Percentiles rank a stretch among this genome's conserved stretches.
These are phyloP conservation scores for Gonioctena quinquepunctata DNA, from an alignment of 1,140 invertebrate genomes.

Conservation along the genomic window DNA sequence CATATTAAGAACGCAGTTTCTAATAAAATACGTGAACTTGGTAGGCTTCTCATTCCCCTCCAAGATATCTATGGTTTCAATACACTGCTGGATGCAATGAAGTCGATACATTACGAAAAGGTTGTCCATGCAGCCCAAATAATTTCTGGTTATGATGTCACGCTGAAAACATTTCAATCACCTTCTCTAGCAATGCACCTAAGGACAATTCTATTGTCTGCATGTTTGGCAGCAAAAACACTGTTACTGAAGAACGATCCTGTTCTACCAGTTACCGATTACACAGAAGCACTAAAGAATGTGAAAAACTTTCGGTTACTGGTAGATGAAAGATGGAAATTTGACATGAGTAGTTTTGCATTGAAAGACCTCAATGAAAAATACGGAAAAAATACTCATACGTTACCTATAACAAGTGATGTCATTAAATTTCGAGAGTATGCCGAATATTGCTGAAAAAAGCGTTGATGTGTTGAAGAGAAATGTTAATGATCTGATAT, in stretches of 20 bases:
- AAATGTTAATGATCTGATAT: slow-evolving; percentile 1
- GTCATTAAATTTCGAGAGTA: slow-evolving; percentile 17
- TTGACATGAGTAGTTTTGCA: slow-evolving; percentile 25
- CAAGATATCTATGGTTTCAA: slow-evolving; percentile 3
- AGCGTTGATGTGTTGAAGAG: slow-evolving; percentile 11
- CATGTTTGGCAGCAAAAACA: slow-evolving; percentile 5
- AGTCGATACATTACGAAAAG: slow-evolving; percentile 7
- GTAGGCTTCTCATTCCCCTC: slow-evolving; percentile 3
- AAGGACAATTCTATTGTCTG: slow-evolving; percentile 14
- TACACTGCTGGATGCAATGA: not conserved
- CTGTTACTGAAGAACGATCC: slow-evolving; percentile 20
- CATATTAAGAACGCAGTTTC: slow-evolving; percentile 10
- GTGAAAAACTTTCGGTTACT: slow-evolving; percentile 22
- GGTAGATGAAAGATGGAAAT: slow-evolving; percentile 23
- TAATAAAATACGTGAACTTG: slow-evolving; percentile 16
- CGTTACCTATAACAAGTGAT: slow-evolving; percentile 13
- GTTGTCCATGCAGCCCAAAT: slow-evolving; percentile 2
- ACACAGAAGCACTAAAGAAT: slow-evolving; percentile 22
- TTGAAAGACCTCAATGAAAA: slow-evolving; percentile 29
- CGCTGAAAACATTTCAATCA: slow-evolving; percentile 20
- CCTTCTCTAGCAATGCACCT: slow-evolving; percentile 25
- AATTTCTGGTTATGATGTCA: slow-evolving; percentile 10
- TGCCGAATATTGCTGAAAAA: slow-evolving; percentile 3
- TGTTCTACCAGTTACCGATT: slow-evolving; percentile 14
- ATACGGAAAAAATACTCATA: slow-evolving; percentile 6